A percentile compares a stretch with the other conserved stretches of the same genome.
These are phyloP conservation scores for Siniperca chuatsi DNA, from an alignment of 2,113 vertebrate species.

Conservation along the genomic window DNA sequence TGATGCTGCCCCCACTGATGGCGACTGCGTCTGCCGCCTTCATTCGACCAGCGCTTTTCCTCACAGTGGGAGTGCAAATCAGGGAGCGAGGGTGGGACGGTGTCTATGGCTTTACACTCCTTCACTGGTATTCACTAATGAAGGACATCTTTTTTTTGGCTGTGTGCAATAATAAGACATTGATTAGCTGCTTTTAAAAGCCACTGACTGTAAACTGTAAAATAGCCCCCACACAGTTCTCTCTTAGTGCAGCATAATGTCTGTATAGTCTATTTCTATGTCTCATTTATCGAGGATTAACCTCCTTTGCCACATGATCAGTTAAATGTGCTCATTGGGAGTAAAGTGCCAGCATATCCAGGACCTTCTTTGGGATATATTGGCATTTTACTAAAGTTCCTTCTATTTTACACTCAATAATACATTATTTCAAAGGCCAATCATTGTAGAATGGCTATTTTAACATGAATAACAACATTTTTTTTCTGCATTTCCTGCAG, in stretches of 20 bases:
- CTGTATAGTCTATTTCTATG: not conserved
- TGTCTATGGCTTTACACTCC: slow-evolving; percentile 43
- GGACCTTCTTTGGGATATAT: not conserved
- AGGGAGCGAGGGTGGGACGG: slow-evolving; percentile 47
- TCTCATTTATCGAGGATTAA: not conserved
- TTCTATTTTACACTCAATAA: slow-evolving; percentile 3
- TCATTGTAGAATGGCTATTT: not conserved
- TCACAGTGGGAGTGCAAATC: slow-evolving; percentile 71
- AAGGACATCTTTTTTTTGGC: slow-evolving; percentile 42
- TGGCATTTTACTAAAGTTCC: not conserved
- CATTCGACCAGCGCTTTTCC: slow-evolving; percentile 63
- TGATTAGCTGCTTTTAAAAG: slow-evolving; percentile 63
- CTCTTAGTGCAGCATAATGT: slow-evolving; percentile 1
- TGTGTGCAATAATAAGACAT: slow-evolving; percentile 56
- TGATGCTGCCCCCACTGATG: slow-evolving; percentile 82
- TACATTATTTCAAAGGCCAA: not conserved
- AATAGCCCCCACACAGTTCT: slow-evolving; percentile 6
- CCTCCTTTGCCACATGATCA: not conserved
- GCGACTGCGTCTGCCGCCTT: slow-evolving; percentile 71
- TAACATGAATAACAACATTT: not conserved
- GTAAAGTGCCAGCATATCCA: not conserved
- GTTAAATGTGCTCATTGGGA: not conserved
- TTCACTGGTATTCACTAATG: slow-evolving; percentile 63
- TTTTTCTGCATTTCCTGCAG: not conserved
- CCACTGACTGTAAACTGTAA: slow-evolving; percentile 27